A percentile compares a stretch with the other conserved stretches of the same genome.
phyloP scores from a whole-genome alignment of 2,113 vertebrate species.

The Axis porcinus region DNA sequence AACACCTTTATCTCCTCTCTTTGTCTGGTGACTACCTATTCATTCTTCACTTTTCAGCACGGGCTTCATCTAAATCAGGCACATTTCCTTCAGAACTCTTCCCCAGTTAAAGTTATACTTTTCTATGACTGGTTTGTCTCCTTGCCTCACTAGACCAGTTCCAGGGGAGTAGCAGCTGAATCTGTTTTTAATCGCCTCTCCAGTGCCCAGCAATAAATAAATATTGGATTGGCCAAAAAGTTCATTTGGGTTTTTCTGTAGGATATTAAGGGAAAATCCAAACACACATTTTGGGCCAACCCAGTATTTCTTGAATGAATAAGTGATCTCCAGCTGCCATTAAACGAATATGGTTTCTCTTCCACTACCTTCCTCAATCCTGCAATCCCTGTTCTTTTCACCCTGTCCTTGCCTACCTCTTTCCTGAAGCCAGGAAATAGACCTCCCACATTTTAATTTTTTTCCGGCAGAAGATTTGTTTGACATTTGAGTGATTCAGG shows the following conservation, averaged over 20 bases:
- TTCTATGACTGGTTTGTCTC: not conserved
- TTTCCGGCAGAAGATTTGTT: not conserved
- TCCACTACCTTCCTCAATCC: not conserved
- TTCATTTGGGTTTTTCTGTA: not conserved
- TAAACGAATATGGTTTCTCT: not conserved
- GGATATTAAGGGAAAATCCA: not conserved
- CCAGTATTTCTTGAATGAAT: not conserved
- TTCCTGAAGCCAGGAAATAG: not conserved
- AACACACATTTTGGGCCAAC: not conserved
- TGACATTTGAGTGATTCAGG: not conserved
- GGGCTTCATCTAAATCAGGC: not conserved
- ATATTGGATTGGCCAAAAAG: not conserved
- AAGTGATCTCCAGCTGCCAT: not conserved
- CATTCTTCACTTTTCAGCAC: not conserved
- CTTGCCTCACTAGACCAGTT: not conserved
- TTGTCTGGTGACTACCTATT: not conserved
- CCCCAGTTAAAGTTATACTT: not conserved
- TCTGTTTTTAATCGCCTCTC: not conserved
- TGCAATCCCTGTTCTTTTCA: not conserved
- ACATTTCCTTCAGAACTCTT: not conserved
- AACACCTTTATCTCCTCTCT: not conserved
- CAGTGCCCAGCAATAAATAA: not conserved
- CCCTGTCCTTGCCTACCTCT: not conserved
- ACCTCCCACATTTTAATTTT: not conserved
- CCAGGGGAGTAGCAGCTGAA: not conserved